These are phyloP conservation scores for Drosophila serrata DNA, from an alignment of 1,140 invertebrate genomes.

Conservation along the genomic window DNA sequence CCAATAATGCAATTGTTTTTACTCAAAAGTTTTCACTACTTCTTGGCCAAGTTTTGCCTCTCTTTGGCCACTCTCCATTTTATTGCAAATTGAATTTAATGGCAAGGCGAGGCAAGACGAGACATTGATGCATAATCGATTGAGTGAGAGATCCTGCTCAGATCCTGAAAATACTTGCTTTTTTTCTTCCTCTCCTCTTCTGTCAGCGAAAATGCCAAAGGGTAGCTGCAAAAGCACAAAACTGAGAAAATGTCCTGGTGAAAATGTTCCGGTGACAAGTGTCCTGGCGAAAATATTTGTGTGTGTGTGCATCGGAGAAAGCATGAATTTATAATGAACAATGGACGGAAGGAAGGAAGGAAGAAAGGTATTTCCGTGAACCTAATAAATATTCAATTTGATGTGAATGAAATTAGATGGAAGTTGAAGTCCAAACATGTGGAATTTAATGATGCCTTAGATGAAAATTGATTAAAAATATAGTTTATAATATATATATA, in stretches of 20 bases:
- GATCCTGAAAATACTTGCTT: conserved; percentile 13
- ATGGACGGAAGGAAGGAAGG: not conserved
- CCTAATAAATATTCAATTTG: conserved; percentile 39
- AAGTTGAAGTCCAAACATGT: not conserved
- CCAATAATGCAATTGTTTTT: conserved; percentile 52
- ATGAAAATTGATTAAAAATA: no score
- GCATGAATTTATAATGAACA: conserved; percentile 39
- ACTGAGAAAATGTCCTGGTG: conserved; percentile 8
- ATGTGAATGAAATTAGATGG: conserved; percentile 21
- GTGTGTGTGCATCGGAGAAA: conserved; percentile 3
- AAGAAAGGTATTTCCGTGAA: conserved; percentile 8
- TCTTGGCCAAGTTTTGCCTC: conserved; percentile 7
- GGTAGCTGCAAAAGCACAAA: not conserved
- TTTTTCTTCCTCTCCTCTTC: not conserved
- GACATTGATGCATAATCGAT: conserved; percentile 36
- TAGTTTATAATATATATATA: no score
- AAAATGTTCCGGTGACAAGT: conserved; percentile 16
- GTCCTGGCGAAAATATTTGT: conserved; percentile 7
- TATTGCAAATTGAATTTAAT: conserved; percentile 24
- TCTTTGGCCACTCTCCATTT: not conserved
- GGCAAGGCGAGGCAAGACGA: not conserved
- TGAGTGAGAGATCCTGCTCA: not conserved
- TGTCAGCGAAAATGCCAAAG: conserved; percentile 20
- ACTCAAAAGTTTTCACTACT: conserved; percentile 11
- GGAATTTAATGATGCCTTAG: not conserved